Evolutionary conservation across 1,140 invertebrate genomes (phyloP), one percentile per base, ranked within the genome.

Genomic region (Tigriopus japonicus): DNA sequence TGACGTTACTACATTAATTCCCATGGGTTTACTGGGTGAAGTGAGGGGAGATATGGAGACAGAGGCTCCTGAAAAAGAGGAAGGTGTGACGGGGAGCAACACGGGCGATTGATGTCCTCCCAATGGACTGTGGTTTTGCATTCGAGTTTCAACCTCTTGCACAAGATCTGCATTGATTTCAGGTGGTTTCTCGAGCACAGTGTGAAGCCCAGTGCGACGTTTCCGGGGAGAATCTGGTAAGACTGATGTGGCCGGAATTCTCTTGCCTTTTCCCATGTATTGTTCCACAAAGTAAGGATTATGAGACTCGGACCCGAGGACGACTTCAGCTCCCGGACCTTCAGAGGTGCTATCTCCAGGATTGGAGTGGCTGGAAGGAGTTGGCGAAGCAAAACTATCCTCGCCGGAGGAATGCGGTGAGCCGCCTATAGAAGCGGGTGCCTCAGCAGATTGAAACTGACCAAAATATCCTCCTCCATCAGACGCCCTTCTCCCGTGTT

Each of bases 401-500:
- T 35, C 28, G 9, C 28, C 28, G 28, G 28, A 35, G 28, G 28
- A 35, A 9, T 35, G 28, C 3, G 28, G 28, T 9, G 28, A 35
- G 3, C 28, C 28, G 9, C 28, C 28, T 5, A 35, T 35, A 9
- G 28, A 35, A 49, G 45, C 21, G 12, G 21, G 21, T 49, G 45
- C 45, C n/a, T 49, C 45, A 49, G n/a, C 45, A 5, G n/a, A 49
- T 49, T 49, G 45, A 12, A 21, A 21, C 45, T 49, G 45, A 12
- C n/a, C n/a, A 12, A 21, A 21, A 49, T 49, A 15, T 12, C 45
- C 91, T 56, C 92, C 91, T 66, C 92, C 92, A 75, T 97, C 92
- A 6, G 90, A 95, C 53, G 92, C 92, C 67, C 92, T 79, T 58
- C 92, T 77, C 45, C 86, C 87, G 28, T 28, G 40, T 60, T 17